phyloP scores from a whole-genome alignment of 1,140 invertebrate genomes.

The Pissodes strobi region DNA sequence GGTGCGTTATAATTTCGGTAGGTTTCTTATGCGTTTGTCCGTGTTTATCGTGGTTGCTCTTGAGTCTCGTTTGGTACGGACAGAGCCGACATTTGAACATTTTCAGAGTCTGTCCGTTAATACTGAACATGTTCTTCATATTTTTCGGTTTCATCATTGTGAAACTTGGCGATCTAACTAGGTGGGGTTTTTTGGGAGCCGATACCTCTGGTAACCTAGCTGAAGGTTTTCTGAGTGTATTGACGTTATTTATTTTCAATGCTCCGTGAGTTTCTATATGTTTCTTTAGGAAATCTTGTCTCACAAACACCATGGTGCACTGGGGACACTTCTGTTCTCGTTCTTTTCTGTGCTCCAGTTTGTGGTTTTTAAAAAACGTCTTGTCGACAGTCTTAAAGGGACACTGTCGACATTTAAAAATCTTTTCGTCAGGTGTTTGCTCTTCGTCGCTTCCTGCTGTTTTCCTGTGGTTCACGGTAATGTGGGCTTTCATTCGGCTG shows the following conservation, averaged over 20 bases:
- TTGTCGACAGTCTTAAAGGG: neutral
- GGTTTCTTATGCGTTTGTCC: neutral
- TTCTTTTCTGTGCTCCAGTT: conserved; percentile 13
- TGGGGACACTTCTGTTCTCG: neutral
- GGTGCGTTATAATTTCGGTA: conserved; percentile 13
- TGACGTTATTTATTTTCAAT: neutral
- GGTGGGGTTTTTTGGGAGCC: neutral
- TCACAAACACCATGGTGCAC: neutral
- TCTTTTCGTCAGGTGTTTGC: neutral
- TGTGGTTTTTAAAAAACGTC: neutral
- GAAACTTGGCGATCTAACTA: too few relatives aligned
- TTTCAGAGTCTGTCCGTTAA: conserved; percentile 23
- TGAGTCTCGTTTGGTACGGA: conserved; percentile 29
- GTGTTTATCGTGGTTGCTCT: conserved; percentile 19
- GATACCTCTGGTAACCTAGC: neutral
- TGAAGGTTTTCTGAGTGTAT: neutral
- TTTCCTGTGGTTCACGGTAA: neutral
- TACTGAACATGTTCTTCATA: conserved; percentile 1
- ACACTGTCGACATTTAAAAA: conserved; percentile 4
- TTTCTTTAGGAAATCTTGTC: conserved; percentile 11
- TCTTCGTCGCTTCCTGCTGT: neutral
- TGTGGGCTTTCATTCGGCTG: conserved; percentile 25
- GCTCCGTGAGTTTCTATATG: conserved; percentile 15
- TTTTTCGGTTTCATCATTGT: too few relatives aligned
- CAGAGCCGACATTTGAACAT: conserved; percentile 29